phyloP scores from a whole-genome alignment of 2,113 vertebrate genomes.

The Cephalopholis sonnerati region DNA sequence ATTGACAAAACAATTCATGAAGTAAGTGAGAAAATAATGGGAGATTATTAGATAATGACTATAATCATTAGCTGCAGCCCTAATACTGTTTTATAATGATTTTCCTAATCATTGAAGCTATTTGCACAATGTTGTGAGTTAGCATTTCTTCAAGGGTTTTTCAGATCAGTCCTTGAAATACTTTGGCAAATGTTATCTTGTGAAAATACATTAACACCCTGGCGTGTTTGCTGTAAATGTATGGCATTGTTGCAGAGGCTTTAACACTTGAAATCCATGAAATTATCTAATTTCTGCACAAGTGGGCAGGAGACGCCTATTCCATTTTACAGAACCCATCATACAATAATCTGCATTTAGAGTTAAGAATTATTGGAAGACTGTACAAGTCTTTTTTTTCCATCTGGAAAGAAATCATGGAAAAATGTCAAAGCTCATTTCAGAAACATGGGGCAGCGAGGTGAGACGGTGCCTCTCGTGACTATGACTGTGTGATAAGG shows the following conservation, averaged over 20 bases:
- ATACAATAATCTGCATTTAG: conserved; percentile 26
- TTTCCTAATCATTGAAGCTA: not conserved
- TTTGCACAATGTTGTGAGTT: not conserved
- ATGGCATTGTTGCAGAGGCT: not conserved
- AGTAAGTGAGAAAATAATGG: no score
- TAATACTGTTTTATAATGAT: not conserved
- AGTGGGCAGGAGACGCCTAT: not conserved
- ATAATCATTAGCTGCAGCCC: no score
- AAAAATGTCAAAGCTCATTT: conserved; percentile 62
- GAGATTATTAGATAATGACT: no score
- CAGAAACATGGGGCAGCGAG: conserved; percentile 70
- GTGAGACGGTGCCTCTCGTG: conserved; percentile 56
- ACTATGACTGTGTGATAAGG: conserved; percentile 61
- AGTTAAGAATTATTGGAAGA: conserved; percentile 45
- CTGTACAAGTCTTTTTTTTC: conserved; percentile 26
- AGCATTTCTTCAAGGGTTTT: not conserved
- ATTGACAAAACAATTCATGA: no score
- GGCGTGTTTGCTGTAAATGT: not conserved
- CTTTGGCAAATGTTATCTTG: not conserved
- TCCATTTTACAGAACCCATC: conserved; percentile 30
- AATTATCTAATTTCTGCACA: not conserved
- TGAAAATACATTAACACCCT: conserved; percentile 1
- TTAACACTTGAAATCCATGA: conserved; percentile 10
- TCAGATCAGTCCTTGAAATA: not conserved
- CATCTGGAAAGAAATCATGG: conserved; percentile 29